phyloP scores from a whole-genome alignment of 37 sponge, comb jelly and placozoan species.

The Geodia barretti region DNA sequence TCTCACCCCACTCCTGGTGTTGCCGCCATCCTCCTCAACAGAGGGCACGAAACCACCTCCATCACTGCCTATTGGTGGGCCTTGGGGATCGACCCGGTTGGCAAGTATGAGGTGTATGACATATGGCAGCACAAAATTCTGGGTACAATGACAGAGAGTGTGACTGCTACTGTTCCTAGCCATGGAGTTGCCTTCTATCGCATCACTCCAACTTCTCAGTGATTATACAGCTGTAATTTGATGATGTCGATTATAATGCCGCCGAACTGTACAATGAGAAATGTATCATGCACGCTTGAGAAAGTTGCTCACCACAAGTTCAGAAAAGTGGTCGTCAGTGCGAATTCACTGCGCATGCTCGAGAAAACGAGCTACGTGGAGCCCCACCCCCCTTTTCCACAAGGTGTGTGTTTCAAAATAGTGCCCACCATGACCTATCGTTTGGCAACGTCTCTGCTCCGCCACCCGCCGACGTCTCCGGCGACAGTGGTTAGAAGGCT shows the following conservation, averaged over 20 bases:
- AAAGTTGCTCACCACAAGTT: too few relatives aligned
- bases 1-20: conserved; percentile 1
- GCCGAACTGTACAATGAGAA: too few relatives aligned
- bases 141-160: conserved; percentile 35
- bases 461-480: background rate
- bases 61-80: conserved; percentile 56
- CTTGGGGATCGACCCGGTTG: conserved; percentile 21
- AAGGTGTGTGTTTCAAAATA: too few relatives aligned
- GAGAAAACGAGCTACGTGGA: too few relatives aligned
- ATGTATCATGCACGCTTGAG: too few relatives aligned
- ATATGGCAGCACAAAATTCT: conserved; percentile 70
- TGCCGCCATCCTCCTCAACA: conserved; percentile 73
- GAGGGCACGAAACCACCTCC: conserved; percentile 3
- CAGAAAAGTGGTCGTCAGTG: too few relatives aligned
- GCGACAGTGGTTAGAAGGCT: background rate
- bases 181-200: conserved; percentile 78
- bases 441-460: background rate
- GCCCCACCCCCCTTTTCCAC: too few relatives aligned
- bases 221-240: too few relatives aligned
- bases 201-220: conserved; percentile 46
- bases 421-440: background rate
- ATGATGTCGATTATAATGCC: too few relatives aligned
- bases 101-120: conserved; percentile 49
- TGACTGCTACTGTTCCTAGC: conserved; percentile 50
- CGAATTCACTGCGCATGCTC: too few relatives aligned